A percentile compares a stretch with the other conserved stretches of the same genome.
These are phyloP conservation scores for Frankliniella intonsa DNA, from an alignment of 2,888 invertebrate species.

Conservation along the genomic window DNA sequence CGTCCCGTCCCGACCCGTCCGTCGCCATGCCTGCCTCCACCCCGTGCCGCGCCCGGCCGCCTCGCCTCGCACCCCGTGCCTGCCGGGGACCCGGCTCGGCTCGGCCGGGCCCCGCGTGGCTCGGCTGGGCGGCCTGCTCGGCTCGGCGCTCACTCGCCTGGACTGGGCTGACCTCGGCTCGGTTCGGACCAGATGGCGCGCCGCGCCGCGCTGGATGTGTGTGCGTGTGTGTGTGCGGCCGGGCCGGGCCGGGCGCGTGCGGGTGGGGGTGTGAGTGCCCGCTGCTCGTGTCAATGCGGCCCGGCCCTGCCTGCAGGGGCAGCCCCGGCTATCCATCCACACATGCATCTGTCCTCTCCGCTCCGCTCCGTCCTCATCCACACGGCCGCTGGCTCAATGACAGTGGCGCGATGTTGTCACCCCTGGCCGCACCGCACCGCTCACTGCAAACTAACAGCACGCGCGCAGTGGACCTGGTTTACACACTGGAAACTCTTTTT, in stretches of 20 bases:
- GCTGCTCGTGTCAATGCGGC: neutral
- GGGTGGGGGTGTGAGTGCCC: neutral
- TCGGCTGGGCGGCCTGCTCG: neutral
- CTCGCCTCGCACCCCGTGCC: neutral
- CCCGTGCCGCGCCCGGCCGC: neutral
- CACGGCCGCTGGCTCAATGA: too few species aligned
- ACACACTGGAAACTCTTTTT: too few species aligned
- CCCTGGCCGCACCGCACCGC: too few species aligned
- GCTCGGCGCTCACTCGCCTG: neutral
- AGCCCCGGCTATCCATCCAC: too few species aligned
- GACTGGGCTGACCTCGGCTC: slow-evolving; percentile 17
- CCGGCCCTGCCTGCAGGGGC: neutral
- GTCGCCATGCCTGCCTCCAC: neutral
- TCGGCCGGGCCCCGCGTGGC: neutral
- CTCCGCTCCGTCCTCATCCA: too few species aligned
- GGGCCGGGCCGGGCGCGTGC: neutral
- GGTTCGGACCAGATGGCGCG: slow-evolving; percentile 22
- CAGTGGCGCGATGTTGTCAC: too few species aligned
- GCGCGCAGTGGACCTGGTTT: too few species aligned
- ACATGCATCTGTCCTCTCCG: too few species aligned
- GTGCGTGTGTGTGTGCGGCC: neutral
- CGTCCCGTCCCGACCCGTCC: neutral
- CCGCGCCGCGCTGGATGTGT: neutral
- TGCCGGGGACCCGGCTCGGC: neutral
- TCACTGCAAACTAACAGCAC: too few species aligned